Evolutionary conservation across 2,888 invertebrate species (phyloP).

Genomic region (Pristionchus fissidentatus): DNA sequence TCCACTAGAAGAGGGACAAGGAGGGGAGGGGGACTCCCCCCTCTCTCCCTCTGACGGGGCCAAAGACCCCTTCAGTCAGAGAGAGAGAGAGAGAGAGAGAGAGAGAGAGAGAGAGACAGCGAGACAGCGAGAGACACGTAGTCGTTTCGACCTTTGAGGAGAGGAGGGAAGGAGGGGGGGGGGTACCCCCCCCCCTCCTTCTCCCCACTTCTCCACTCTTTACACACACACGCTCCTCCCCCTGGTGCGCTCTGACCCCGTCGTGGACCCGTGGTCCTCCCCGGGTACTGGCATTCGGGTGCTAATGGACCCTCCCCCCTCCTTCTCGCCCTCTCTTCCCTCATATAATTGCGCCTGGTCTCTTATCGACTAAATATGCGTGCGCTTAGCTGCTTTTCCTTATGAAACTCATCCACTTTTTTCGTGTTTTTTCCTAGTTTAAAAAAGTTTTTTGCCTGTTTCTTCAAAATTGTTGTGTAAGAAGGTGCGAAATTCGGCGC

Average conservation of each 20-base stretch:
- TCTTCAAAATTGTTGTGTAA: not conserved
- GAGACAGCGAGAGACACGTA: constrained; percentile 6
- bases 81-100: no score
- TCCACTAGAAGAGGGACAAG: not conserved
- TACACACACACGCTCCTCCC: no score
- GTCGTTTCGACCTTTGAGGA: not conserved
- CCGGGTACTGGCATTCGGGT: not conserved
- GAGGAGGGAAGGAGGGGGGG: no score
- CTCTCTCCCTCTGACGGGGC: no score
- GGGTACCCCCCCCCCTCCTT: not conserved
- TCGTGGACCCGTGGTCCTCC: not conserved
- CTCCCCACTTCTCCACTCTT: no score
- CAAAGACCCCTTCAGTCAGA: no score
- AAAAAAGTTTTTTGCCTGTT: not conserved
- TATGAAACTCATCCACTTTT: not conserved
- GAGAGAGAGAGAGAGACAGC: no score
- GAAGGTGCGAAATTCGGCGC: not conserved
- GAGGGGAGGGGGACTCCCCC: not conserved
- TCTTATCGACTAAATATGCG: constrained; percentile 29
- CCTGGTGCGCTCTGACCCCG: not conserved
- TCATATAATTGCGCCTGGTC: not conserved
- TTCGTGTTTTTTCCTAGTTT: not conserved
- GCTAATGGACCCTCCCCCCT: constrained; percentile 3
- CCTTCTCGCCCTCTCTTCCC: not conserved
- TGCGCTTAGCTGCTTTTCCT: not conserved